Base-by-base conservation (phyloP, 2,797 vertebrate species). In the Neosalanx taihuensis region DNA sequence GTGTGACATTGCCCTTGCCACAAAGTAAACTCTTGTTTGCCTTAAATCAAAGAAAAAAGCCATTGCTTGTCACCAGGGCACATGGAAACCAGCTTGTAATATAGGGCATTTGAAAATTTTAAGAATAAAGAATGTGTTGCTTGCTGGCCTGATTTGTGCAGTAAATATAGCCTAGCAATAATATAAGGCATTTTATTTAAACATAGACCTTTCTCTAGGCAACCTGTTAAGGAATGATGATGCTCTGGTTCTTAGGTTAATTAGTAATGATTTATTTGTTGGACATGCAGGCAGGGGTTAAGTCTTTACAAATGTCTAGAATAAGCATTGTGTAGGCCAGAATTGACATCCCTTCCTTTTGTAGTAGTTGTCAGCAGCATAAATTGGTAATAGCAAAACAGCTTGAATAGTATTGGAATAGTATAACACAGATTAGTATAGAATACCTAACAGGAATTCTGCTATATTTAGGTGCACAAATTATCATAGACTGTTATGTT, bases 21-120 rank as follows among this genome's bases (percentile, higher is more conserved):
- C n/a, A 15, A 70, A 73, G 41, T 76, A 74, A 83, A 64, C 74
- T 76, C 73, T 78, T 77, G 76, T 76, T 79, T 79, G 79, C 81
- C 80, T 69, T 76, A 67, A 79, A 75, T 78, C 77, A 83, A 83
- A 86, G 82, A 81, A 56, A 76, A 77, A 49, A 68, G 60, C 75
- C 23, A 41, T 67, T 74, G 51, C 67, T 68, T 67, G 6, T 79
- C 72, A 73, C 4, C 81, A 76, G 78, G 57, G 6, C 58, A 41
- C 73, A 70, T 53, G 30, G 5, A 67, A 51, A 37, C 26, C 51
- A 49, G 15, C 37, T 41, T 41, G 3, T 46, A 46, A 46, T 46
- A 46, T 46, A 12, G 41, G 17, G 7, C 58, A 63, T 63, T 17
- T 7, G 66, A 68, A 18, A 46, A 56, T 35, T 61, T 57, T 35